Percentiles rank a stretch among this genome's conserved stretches.
phyloP scores from a whole-genome alignment of 2,888 invertebrate species.

The Byasa hedistus region DNA sequence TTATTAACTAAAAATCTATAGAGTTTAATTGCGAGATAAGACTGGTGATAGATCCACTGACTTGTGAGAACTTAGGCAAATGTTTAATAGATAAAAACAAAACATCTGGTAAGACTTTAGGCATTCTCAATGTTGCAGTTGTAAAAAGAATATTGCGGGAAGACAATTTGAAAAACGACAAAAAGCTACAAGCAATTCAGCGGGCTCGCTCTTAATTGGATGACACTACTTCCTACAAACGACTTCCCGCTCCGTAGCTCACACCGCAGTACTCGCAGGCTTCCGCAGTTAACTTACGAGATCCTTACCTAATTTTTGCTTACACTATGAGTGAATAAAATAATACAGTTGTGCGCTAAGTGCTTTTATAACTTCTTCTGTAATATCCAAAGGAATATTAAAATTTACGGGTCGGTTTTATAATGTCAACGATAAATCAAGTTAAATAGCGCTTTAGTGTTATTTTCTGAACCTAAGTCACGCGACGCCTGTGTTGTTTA shows the following conservation, averaged over 20 bases:
- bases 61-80: background rate
- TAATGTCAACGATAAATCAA: conserved; percentile 46
- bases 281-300: conserved; percentile 52
- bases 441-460: conserved; percentile 34
- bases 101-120: conserved; percentile 33
- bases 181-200: conserved; percentile 73
- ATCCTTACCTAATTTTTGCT: conserved; percentile 35
- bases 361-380: conserved; percentile 20
- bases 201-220: conserved; percentile 75
- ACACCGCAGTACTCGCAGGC: conserved; percentile 34
- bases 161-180: conserved; percentile 74
- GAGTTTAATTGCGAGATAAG: background rate
- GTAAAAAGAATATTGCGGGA: conserved; percentile 55
- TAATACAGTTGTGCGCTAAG: conserved; percentile 24
- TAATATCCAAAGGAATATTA: conserved; percentile 25
- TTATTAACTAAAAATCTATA: no score
- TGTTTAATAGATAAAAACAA: background rate
- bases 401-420: conserved; percentile 44
- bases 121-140: conserved; percentile 47
- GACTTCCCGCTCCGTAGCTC: conserved; percentile 47
- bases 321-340: conserved; percentile 22
- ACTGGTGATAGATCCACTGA: background rate
- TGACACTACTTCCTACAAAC: conserved; percentile 75
- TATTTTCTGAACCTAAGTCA: conserved; percentile 51
- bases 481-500: conserved; percentile 43